phyloP scores from a whole-genome alignment of 2,888 invertebrate species.

The Diogma glabrata region DNA sequence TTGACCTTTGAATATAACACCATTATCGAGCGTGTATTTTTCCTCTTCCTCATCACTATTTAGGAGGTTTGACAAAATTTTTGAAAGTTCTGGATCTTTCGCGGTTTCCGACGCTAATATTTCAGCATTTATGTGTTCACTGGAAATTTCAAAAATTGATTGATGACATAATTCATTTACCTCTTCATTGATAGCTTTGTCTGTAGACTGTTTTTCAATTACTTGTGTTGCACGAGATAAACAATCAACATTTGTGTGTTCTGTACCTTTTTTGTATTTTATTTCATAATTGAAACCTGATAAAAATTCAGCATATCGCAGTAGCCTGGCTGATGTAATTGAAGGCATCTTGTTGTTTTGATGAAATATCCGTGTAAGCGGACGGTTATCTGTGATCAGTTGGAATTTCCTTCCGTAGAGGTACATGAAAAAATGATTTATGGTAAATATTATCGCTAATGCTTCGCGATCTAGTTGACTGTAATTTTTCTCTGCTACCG shows the following conservation, averaged over 20 bases:
- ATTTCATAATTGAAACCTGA: not conserved
- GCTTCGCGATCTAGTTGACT: conserved; percentile 17
- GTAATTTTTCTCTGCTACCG: conserved; percentile 16
- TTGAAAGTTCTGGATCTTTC: not conserved
- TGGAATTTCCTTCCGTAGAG: too few relatives aligned
- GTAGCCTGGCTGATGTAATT: not conserved
- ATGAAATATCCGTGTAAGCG: not conserved
- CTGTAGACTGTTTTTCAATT: too few relatives aligned
- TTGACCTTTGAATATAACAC: too few relatives aligned
- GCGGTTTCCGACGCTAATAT: not conserved
- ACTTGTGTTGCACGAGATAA: too few relatives aligned
- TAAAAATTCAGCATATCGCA: not conserved
- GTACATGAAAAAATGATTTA: too few relatives aligned
- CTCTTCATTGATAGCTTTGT: not conserved
- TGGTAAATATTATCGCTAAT: too few relatives aligned
- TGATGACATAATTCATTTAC: not conserved
- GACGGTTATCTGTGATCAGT: too few relatives aligned
- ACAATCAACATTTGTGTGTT: too few relatives aligned
- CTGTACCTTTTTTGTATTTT: too few relatives aligned
- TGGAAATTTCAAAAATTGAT: not conserved
- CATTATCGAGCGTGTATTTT: too few relatives aligned
- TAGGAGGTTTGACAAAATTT: not conserved
- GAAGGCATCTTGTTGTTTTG: not conserved
- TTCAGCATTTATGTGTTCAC: not conserved
- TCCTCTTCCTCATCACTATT: too few relatives aligned